Evolutionary conservation across 2,888 invertebrate species (phyloP).

Genomic region (Hedychridium roseum): DNA sequence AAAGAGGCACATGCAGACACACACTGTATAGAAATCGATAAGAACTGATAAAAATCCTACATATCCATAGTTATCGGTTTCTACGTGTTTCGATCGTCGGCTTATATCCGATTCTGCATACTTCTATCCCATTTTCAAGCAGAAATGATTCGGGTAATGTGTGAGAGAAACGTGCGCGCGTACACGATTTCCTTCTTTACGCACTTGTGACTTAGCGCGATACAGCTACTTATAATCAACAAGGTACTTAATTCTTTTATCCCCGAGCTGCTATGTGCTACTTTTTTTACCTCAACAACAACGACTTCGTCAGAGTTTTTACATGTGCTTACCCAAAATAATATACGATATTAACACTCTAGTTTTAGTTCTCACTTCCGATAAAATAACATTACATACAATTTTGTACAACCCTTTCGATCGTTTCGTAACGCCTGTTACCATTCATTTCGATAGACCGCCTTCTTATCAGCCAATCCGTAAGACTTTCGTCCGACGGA

Average conservation of each 20-base stretch:
- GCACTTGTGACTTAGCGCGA: conserved; percentile 46
- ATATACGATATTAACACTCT: conserved; percentile 57
- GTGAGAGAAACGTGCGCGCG: conserved; percentile 27
- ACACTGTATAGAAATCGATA: no score
- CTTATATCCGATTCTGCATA: no score
- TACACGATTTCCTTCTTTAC: conserved; percentile 12
- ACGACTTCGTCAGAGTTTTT: conserved; percentile 46
- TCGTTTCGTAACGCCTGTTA: conserved; percentile 29
- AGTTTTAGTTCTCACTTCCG: conserved; percentile 54
- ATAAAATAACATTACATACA: conserved; percentile 58
- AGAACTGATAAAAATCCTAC: no score
- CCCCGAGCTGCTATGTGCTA: conserved; percentile 56
- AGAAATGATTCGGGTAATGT: conserved; percentile 25
- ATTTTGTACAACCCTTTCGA: conserved; percentile 51
- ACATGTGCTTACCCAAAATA: conserved; percentile 54
- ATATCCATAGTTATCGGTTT: no score
- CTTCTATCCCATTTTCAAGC: no score
- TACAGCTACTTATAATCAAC: conserved; percentile 60
- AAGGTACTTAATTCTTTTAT: conserved; percentile 60
- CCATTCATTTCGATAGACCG: no score
- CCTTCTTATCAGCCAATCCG: no score
- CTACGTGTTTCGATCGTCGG: no score
- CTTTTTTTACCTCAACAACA: conserved; percentile 54
- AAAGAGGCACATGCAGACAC: no score
- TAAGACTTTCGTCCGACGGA: no score